These are phyloP conservation scores for Calliopsis andreniformis DNA, from an alignment of 1,140 invertebrate genomes.

Conservation along the genomic window DNA sequence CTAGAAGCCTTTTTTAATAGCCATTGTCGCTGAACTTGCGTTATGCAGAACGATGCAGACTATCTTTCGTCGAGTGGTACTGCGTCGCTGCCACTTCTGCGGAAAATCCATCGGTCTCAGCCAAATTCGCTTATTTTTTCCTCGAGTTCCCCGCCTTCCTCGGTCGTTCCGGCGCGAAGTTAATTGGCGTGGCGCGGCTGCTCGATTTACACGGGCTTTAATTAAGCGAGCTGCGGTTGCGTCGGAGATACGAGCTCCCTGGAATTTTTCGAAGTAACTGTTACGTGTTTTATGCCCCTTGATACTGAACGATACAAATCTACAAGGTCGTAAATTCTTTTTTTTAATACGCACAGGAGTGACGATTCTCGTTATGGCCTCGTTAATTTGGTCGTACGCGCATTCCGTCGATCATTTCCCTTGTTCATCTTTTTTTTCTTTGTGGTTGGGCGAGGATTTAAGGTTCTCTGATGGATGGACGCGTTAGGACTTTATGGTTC, in stretches of 20 bases:
- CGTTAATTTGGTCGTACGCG: background rate
- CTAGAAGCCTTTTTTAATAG: no score
- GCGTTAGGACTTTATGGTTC: background rate
- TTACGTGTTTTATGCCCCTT: background rate
- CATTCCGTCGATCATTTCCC: background rate
- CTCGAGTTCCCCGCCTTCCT: background rate
- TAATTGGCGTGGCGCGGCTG: slow-evolving; percentile 42
- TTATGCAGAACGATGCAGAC: slow-evolving; percentile 16
- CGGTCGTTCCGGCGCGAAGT: slow-evolving; percentile 23
- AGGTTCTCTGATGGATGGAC: background rate
- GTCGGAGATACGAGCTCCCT: background rate
- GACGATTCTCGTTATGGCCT: background rate
- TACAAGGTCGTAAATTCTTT: slow-evolving; percentile 16
- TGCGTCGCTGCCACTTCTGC: slow-evolving; percentile 23
- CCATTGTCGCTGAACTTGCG: background rate
- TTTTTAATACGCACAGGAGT: background rate
- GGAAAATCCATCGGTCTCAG: background rate
- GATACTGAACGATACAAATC: background rate
- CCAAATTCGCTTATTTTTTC: slow-evolving; percentile 4
- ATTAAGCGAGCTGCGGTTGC: slow-evolving; percentile 17
- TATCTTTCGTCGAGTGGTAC: background rate
- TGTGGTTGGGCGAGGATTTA: no score
- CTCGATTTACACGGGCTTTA: slow-evolving; percentile 42
- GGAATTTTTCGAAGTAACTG: slow-evolving; percentile 27
- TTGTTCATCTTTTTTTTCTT: background rate